phyloP scores from a whole-genome alignment of 2,797 vertebrate genomes.

The Oophaga sylvatica region DNA sequence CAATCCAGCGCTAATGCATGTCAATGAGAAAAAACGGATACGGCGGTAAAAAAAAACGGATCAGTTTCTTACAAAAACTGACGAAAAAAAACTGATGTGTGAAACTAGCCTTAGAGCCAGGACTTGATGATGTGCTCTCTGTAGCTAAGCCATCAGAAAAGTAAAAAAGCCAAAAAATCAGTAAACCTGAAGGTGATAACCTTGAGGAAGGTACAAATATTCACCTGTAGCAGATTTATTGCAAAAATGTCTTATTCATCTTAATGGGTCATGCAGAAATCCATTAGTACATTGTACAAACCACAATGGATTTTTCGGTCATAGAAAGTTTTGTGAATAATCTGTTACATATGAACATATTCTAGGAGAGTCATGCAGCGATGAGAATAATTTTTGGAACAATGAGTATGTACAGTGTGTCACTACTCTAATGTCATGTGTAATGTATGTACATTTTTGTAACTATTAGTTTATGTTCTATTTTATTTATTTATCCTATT shows the following conservation, averaged over 20 bases:
- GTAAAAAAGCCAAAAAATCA: neutral
- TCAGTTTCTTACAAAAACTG: no score
- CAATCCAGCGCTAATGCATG: no score
- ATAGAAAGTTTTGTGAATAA: neutral
- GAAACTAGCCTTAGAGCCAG: no score
- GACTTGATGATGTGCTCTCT: neutral
- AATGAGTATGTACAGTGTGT: neutral
- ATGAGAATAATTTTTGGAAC: neutral
- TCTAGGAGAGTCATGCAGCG: no score
- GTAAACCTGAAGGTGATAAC: neutral
- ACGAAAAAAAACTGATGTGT: no score
- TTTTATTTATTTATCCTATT: conserved; percentile 48
- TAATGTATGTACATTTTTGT: neutral
- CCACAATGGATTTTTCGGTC: no score
- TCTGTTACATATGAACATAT: neutral
- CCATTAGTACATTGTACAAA: neutral
- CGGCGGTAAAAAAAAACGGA: no score
- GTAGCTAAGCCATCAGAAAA: neutral
- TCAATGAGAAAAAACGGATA: no score
- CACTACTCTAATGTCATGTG: neutral
- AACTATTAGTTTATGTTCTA: conserved; percentile 16
- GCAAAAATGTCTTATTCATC: neutral
- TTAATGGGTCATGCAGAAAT: neutral
- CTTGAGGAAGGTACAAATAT: neutral
- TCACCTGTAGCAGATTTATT: neutral